These are phyloP conservation scores for Sardinella longiceps DNA, from an alignment of 2,797 vertebrate genomes.

Conservation along the genomic window DNA sequence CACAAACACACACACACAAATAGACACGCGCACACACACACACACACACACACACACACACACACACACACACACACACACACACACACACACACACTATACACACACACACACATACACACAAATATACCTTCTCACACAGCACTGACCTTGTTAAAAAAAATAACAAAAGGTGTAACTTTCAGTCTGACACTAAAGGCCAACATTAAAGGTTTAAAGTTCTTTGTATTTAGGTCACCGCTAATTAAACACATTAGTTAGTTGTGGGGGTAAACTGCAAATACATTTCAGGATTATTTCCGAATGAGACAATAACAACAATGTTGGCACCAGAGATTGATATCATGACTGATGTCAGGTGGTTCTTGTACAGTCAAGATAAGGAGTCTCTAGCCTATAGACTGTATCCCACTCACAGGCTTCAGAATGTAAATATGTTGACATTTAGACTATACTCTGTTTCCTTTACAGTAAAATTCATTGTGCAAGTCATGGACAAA, in stretches of 20 bases:
- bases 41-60: neutral
- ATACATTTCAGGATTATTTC: neutral
- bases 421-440: neutral
- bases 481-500: neutral
- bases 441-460: no score
- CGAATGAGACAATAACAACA: no score
- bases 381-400: no score
- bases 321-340: no score
- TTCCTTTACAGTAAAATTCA: no score
- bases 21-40: neutral
- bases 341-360: no score
- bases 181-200: neutral
- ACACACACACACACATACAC: neutral
- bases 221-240: neutral
- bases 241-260: neutral
- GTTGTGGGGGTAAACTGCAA: neutral
- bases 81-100: neutral
- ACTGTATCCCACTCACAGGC: no score
- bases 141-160: neutral
- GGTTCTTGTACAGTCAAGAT: no score
- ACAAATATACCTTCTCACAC: neutral
- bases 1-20: neutral
- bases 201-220: neutral
- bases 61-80: neutral
- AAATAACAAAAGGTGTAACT: neutral